These are phyloP conservation scores for Cyclophora punctaria DNA, from an alignment of 2,888 invertebrate species.

Conservation along the genomic window DNA sequence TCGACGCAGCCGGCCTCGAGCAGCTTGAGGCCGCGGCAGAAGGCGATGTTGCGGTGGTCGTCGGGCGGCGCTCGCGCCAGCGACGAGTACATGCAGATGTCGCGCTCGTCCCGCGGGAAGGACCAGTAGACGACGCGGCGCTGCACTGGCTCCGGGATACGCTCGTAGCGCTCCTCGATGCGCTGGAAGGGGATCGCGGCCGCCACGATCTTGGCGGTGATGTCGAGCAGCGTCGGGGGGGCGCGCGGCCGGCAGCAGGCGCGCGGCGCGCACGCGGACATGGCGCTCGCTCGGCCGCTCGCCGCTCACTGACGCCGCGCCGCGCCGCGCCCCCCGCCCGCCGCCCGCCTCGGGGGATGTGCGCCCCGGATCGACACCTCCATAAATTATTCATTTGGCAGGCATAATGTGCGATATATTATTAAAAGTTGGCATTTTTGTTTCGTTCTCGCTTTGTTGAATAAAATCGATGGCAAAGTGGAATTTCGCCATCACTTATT, in stretches of 20 bases:
- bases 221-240: slow-evolving; percentile 86
- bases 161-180: slow-evolving; percentile 89
- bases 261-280: slow-evolving; percentile 72
- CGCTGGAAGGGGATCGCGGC: slow-evolving; percentile 89
- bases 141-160: slow-evolving; percentile 92
- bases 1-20: slow-evolving; percentile 88
- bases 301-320: slow-evolving; percentile 58
- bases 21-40: slow-evolving; percentile 89
- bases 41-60: slow-evolving; percentile 88
- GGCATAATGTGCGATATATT: slow-evolving; percentile 74
- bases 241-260: slow-evolving; percentile 73
- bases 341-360: slow-evolving; percentile 51
- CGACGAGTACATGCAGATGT: slow-evolving; percentile 93
- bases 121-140: slow-evolving; percentile 92
- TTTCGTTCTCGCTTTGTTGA: slow-evolving; percentile 42
- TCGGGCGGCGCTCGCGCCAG: slow-evolving; percentile 76
- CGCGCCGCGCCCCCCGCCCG: slow-evolving; percentile 22
- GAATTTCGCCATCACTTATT: slow-evolving; percentile 28
- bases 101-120: slow-evolving; percentile 89
- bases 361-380: slow-evolving; percentile 67
- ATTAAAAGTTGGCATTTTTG: slow-evolving; percentile 73
- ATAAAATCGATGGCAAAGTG: slow-evolving; percentile 45
- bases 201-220: slow-evolving; percentile 88
- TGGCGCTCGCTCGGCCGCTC: slow-evolving; percentile 72
- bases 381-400: slow-evolving; percentile 73